phyloP scores from a whole-genome alignment of 2,113 vertebrate genomes.

The Perognathus longimembris region DNA sequence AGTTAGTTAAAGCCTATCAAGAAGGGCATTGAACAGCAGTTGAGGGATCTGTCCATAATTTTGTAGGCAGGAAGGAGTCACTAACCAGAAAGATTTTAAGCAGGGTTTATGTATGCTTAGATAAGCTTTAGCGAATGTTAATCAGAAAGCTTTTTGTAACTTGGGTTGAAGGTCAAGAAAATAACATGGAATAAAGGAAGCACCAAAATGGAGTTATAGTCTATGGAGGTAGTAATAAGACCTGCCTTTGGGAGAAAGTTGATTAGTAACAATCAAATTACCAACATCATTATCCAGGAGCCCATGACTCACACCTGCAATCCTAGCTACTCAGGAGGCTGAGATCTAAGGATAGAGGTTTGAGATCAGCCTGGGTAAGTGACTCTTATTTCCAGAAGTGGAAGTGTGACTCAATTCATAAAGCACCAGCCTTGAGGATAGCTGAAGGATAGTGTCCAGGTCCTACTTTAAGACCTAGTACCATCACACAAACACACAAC shows the following conservation, averaged over 20 bases:
- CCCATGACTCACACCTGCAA: too few relatives aligned
- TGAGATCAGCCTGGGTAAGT: too few relatives aligned
- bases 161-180: background rate
- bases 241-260: background rate
- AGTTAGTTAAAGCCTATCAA: background rate
- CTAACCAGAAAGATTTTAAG: constrained; percentile 24
- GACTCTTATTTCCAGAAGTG: too few relatives aligned
- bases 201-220: background rate
- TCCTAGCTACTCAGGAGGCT: too few relatives aligned
- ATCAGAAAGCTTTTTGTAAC: background rate
- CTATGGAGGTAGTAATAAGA: background rate
- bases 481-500: too few relatives aligned
- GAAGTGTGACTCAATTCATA: too few relatives aligned
- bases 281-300: background rate
- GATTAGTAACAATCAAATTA: background rate
- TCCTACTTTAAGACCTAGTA: too few relatives aligned
- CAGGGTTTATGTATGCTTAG: background rate
- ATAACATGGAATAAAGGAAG: background rate
- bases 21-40: background rate
- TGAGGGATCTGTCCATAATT: background rate
- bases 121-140: constrained; percentile 15
- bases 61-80: background rate
- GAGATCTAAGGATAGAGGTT: too few relatives aligned
- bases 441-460: too few relatives aligned
- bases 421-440: too few relatives aligned